Conservation (phyloP, 2,888 invertebrate species). For the Lissocephala sabroskyi region DNA sequence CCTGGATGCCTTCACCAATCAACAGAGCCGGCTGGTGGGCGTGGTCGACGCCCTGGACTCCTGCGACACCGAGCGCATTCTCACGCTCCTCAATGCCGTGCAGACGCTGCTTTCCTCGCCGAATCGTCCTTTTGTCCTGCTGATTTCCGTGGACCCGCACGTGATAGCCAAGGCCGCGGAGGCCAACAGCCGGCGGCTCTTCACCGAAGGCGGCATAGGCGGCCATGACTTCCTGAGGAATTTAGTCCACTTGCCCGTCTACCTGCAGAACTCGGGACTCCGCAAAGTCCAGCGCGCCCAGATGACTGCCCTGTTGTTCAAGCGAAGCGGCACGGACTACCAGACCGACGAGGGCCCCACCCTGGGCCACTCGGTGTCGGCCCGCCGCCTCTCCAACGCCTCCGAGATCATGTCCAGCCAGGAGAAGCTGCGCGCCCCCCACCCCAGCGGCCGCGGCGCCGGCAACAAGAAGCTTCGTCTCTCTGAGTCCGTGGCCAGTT, state of each 20-base stretch:
- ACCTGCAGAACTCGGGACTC: slow-evolving; percentile 96
- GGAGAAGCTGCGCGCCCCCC: slow-evolving; percentile 78
- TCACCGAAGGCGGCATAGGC: slow-evolving; percentile 89
- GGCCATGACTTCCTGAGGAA: slow-evolving; percentile 96
- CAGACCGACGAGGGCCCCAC: slow-evolving; percentile 68
- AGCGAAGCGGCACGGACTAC: slow-evolving; percentile 68
- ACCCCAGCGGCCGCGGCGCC: slow-evolving; percentile 68
- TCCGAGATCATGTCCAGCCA: slow-evolving; percentile 87
- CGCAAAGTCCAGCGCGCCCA: slow-evolving; percentile 91
- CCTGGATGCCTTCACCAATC: slow-evolving; percentile 92
- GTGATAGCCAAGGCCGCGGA: slow-evolving; percentile 98
- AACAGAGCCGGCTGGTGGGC: slow-evolving; percentile 95
- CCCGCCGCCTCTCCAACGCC: slow-evolving; percentile 83
- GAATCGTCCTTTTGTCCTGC: slow-evolving; percentile 94
- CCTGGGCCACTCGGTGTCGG: slow-evolving; percentile 76
- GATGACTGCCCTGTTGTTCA: slow-evolving; percentile 78
- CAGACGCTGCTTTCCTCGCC: slow-evolving; percentile 95
- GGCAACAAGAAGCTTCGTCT: slow-evolving; percentile 83
- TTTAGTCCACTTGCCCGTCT: slow-evolving; percentile 98
- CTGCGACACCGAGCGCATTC: slow-evolving; percentile 96
- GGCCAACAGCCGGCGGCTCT: slow-evolving; percentile 87
- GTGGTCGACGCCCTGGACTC: slow-evolving; percentile 98
- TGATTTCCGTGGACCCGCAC: slow-evolving; percentile 98
- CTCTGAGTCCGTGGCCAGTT: slow-evolving; percentile 92
- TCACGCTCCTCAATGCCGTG: slow-evolving; percentile 93